Evolutionary conservation across 2,888 invertebrate genomes (phyloP).

Genomic region (Polydrusus tereticollis): DNA sequence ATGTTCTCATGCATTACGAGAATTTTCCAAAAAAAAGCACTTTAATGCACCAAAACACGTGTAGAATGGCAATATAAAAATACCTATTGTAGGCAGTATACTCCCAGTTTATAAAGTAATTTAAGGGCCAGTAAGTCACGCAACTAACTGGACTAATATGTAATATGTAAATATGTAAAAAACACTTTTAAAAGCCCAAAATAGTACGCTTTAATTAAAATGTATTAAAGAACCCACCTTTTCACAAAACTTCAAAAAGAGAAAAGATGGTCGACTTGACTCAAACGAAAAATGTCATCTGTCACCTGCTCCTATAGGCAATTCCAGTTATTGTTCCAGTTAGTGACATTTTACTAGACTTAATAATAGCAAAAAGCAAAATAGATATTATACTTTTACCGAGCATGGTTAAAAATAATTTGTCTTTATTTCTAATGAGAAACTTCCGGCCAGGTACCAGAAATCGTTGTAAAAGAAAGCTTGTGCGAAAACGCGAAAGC

Average conservation of each 20-base stretch:
- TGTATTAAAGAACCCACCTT: slow-evolving; percentile 14
- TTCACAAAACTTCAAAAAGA: slow-evolving; percentile 14
- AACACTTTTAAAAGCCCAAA: not conserved
- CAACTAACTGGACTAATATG: not conserved
- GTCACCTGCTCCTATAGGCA: not conserved
- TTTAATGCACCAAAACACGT: not conserved
- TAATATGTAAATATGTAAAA: not conserved
- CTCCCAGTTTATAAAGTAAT: not conserved
- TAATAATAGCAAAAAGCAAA: too few species aligned
- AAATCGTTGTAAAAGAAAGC: too few species aligned
- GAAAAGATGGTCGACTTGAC: slow-evolving; percentile 22
- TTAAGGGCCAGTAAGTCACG: not conserved
- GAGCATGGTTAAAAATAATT: too few species aligned
- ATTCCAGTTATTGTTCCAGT: too few species aligned
- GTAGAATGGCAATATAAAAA: not conserved
- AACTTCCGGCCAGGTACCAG: too few species aligned
- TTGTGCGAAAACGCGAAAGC: too few species aligned
- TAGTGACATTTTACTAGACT: too few species aligned
- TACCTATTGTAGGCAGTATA: too few species aligned
- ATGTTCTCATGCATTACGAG: not conserved
- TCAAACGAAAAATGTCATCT: slow-evolving; percentile 1
- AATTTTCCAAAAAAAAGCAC: not conserved
- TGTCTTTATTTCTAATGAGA: too few species aligned
- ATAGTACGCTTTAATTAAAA: not conserved
- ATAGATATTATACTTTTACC: too few species aligned